Percentiles rank a stretch among this genome's conserved stretches.
Evolutionary conservation across 1,140 invertebrate species (phyloP).

Genomic region (Harpegnathos saltator): DNA sequence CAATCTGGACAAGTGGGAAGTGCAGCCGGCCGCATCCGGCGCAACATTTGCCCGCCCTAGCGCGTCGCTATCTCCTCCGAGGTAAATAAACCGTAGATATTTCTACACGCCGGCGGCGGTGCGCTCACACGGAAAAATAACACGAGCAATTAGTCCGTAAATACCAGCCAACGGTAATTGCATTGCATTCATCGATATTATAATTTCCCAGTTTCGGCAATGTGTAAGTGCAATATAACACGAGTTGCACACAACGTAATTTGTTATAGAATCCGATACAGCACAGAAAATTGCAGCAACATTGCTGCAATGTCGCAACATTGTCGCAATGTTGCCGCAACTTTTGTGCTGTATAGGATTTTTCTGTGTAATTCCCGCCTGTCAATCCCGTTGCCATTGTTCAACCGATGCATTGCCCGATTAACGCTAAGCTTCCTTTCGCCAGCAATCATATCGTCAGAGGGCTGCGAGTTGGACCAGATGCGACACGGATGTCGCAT

Average conservation of each 20-base stretch:
- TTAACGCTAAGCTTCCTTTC: constrained; percentile 31
- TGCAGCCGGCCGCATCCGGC: constrained; percentile 69
- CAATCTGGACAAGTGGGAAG: constrained; percentile 74
- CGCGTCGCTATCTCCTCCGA: constrained; percentile 55
- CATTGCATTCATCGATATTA: too few species aligned
- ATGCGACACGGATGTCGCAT: constrained; percentile 81
- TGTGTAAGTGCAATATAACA: too few species aligned
- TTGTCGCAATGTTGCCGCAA: too few species aligned
- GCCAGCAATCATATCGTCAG: constrained; percentile 64
- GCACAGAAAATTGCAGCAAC: too few species aligned
- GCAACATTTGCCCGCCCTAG: constrained; percentile 52
- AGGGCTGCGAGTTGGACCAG: constrained; percentile 79
- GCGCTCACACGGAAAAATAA: constrained; percentile 26
- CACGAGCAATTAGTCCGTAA: constrained; percentile 10
- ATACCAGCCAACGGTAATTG: too few species aligned
- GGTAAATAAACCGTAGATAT: constrained; percentile 71
- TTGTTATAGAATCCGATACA: too few species aligned
- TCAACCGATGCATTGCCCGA: background rate
- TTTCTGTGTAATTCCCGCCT: too few species aligned
- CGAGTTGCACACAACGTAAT: too few species aligned
- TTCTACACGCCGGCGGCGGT: background rate
- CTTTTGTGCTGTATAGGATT: too few species aligned
- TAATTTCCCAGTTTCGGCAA: too few species aligned
- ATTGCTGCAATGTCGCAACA: too few species aligned
- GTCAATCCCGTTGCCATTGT: too few species aligned